These are phyloP conservation scores for Cerceris ruficornis DNA, from an alignment of 2,888 invertebrate species.

Conservation along the genomic window DNA sequence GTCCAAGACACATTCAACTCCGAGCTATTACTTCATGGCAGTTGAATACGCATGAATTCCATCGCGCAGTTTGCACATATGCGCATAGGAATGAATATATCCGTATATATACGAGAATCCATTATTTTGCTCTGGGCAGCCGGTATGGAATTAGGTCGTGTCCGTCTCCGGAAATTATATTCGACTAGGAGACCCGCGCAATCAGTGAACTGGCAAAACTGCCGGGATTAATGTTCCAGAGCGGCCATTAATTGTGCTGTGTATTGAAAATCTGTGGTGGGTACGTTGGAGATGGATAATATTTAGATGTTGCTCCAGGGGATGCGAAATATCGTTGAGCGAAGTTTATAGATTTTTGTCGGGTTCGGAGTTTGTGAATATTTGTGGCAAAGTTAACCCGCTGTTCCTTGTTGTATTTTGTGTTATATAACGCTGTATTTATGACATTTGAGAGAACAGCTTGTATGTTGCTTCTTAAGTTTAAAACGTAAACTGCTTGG, in stretches of 20 bases:
- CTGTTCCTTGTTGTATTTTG: too few relatives aligned
- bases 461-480: too few relatives aligned
- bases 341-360: too few relatives aligned
- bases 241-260: conserved; percentile 5
- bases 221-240: conserved; percentile 25
- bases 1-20: conserved; percentile 57
- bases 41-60: too few relatives aligned
- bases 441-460: too few relatives aligned
- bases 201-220: conserved; percentile 43
- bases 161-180: conserved; percentile 65
- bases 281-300: too few relatives aligned
- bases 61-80: conserved; percentile 2
- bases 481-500: too few relatives aligned
- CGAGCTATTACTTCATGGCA: conserved; percentile 24
- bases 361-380: too few relatives aligned
- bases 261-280: background rate
- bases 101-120: conserved; percentile 9
- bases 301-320: too few relatives aligned
- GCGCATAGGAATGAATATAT: background rate
- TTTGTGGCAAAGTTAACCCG: too few relatives aligned
- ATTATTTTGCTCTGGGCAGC: conserved; percentile 57
- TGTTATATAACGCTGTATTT: too few relatives aligned
- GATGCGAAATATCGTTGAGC: too few relatives aligned
- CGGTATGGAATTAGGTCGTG: conserved; percentile 62
- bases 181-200: conserved; percentile 44